These are phyloP conservation scores for Tympanoctomys barrerae DNA, from an alignment of 2,797 vertebrate species.

Conservation along the genomic window DNA sequence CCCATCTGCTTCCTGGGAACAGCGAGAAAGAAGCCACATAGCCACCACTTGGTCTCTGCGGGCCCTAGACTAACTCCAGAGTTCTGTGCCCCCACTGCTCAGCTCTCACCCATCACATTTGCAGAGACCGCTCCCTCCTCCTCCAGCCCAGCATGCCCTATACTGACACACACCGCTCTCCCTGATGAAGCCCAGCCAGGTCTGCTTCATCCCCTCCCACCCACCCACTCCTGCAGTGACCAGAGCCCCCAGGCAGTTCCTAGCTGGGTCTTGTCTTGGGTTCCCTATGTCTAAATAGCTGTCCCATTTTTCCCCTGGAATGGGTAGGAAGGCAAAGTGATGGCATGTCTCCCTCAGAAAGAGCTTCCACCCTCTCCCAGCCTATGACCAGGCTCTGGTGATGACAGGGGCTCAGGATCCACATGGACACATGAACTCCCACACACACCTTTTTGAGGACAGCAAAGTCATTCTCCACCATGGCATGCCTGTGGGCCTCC, in stretches of 20 bases:
- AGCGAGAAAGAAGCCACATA: background rate
- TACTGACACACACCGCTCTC: background rate
- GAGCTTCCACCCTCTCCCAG: background rate
- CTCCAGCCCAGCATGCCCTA: background rate
- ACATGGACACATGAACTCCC: background rate
- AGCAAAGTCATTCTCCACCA: constrained; percentile 92
- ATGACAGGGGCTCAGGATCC: background rate
- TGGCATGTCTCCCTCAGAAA: background rate
- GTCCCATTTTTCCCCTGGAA: background rate
- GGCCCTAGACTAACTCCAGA: background rate
- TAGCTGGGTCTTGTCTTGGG: background rate
- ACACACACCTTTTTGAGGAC: constrained; percentile 89
- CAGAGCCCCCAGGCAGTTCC: background rate
- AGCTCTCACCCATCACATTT: background rate
- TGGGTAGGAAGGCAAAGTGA: background rate
- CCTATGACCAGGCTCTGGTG: background rate
- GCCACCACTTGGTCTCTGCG: background rate
- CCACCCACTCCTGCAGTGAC: background rate
- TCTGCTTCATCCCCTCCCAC: background rate
- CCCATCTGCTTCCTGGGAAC: constrained; percentile 91
- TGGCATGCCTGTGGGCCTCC: constrained; percentile 75
- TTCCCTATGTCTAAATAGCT: background rate
- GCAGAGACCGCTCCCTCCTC: background rate
- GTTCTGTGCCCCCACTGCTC: background rate
- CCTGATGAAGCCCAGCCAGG: background rate